Base-by-base conservation (phyloP, 2,888 invertebrate genomes). In the Dryococelus australis region DNA sequence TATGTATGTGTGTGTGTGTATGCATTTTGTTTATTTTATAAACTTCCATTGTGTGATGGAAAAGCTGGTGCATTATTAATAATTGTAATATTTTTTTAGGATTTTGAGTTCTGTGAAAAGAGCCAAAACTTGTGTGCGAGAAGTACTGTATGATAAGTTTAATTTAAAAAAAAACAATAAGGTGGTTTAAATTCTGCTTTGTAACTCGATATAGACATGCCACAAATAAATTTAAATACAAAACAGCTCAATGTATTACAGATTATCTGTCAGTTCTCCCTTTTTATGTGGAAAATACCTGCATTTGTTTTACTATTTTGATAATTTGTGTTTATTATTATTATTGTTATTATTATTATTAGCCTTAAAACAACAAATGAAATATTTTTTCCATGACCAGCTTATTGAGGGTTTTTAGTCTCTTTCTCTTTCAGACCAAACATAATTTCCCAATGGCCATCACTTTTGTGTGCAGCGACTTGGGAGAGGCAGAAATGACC, bases 181-280 rank as follows among this genome's bases (percentile, higher is more conserved):
- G 16, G 28, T 83, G 83, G 83, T 83, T 27, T 83, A 35, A 83
- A 83, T 43, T 43, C 28, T 83, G 83, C 83, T 83, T 83, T 83
- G 83, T 83, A 83, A 83, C 43, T 83, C 83, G n/a, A 26, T 83
- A 35, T 83, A 83, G 28, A 83, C 28, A 28, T 83, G 83, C 83
- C 83, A 83, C 43, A 83, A 83, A 83, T 83, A 83, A 83, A 83
- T 83, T 83, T 83, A 83, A 83, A 35, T 83, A 83, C 83, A 28
- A 83, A 83, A 83, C n/a, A 65, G n/a, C 20, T 3, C n/a, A 0
- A 24, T 65, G 65, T 65, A 65, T 65, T 65, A 20, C 16, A 20
- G 16, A 65, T 65, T 16, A 47, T 47, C 35, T 35, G 35, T 35
- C 35, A n/a, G n/a, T n/a, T n/a, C 35, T 35, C 35, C 35, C 35